Conservation (phyloP, 1,140 invertebrate species). For the Mylabris phalerata region DNA sequence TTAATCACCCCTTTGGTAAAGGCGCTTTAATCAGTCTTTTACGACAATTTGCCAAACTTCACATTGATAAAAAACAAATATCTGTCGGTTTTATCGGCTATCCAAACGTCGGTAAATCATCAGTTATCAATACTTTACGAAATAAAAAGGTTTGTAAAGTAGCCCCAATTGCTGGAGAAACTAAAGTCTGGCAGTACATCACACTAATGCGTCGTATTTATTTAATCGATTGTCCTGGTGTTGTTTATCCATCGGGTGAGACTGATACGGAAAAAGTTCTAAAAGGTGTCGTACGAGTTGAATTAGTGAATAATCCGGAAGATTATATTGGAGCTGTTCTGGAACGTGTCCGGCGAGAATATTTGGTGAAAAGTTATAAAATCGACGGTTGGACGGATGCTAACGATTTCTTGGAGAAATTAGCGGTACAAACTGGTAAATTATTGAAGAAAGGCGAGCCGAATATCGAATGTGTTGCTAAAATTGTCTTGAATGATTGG, state of each 20-base stretch:
- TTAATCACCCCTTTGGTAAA: slow-evolving; percentile 98
- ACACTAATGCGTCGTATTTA: slow-evolving; percentile 96
- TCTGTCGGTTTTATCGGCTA: slow-evolving; percentile 99
- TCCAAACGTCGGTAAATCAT: slow-evolving; percentile 98
- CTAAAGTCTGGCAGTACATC: slow-evolving; percentile 99
- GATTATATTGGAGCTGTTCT: slow-evolving; percentile 88
- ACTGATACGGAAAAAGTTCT: slow-evolving; percentile 93
- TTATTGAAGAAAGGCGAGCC: slow-evolving; percentile 94
- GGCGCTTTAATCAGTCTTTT: slow-evolving; percentile 94
- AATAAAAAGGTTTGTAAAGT: slow-evolving; percentile 97
- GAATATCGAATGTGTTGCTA: slow-evolving; percentile 79
- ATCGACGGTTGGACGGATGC: slow-evolving; percentile 70
- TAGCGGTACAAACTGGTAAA: slow-evolving; percentile 81
- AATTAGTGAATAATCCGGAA: slow-evolving; percentile 89
- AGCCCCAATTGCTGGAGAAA: slow-evolving; percentile 98
- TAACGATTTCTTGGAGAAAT: slow-evolving; percentile 87
- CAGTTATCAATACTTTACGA: slow-evolving; percentile 93
- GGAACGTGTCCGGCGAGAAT: slow-evolving; percentile 81
- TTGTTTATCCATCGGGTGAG: slow-evolving; percentile 92
- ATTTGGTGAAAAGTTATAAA: slow-evolving; percentile 88
- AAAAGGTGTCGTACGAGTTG: slow-evolving; percentile 92
- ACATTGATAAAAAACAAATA: slow-evolving; percentile 95
- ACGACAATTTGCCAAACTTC: slow-evolving; percentile 88
- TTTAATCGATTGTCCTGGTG: slow-evolving; percentile 97
- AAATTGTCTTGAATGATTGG: slow-evolving; percentile 98